phyloP scores from a whole-genome alignment of 2,888 invertebrate genomes.

The Dichetophora obliterata region DNA sequence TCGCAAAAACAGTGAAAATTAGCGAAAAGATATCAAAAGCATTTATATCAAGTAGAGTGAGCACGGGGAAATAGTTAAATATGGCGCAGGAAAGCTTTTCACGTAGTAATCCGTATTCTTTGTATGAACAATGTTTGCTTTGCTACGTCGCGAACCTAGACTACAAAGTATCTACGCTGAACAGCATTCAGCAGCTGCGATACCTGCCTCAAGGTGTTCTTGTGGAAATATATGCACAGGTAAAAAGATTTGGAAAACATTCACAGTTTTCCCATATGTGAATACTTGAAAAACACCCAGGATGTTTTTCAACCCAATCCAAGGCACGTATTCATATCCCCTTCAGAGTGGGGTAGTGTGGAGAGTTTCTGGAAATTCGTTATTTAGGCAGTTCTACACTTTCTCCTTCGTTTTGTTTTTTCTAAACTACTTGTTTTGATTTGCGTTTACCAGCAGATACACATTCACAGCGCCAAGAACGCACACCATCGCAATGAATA shows the following conservation, averaged over 20 bases:
- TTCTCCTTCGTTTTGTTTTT: neutral
- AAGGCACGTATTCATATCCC: neutral
- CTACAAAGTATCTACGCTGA: slow-evolving; percentile 61
- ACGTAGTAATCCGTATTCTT: slow-evolving; percentile 48
- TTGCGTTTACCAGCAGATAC: no score
- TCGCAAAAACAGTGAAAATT: neutral
- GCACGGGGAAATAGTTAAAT: slow-evolving; percentile 30
- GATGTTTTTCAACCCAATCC: neutral
- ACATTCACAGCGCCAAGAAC: no score
- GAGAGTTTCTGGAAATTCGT: neutral
- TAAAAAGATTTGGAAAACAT: slow-evolving; percentile 52
- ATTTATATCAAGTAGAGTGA: neutral
- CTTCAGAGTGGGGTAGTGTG: neutral
- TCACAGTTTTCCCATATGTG: no score
- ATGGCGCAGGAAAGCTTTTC: slow-evolving; percentile 53
- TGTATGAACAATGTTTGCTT: slow-evolving; percentile 62
- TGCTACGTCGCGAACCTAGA: slow-evolving; percentile 64
- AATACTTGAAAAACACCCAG: no score
- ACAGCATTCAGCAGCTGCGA: slow-evolving; percentile 62
- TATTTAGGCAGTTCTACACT: slow-evolving; percentile 12
- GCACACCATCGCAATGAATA: no score
- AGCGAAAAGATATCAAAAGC: neutral
- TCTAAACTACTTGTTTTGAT: neutral
- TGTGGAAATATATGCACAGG: slow-evolving; percentile 67
- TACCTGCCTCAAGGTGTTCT: slow-evolving; percentile 66